These are phyloP conservation scores for Isaurus tuberculatus DNA, from an alignment of 92 coral and sea anemone genomes.

Conservation along the genomic window DNA sequence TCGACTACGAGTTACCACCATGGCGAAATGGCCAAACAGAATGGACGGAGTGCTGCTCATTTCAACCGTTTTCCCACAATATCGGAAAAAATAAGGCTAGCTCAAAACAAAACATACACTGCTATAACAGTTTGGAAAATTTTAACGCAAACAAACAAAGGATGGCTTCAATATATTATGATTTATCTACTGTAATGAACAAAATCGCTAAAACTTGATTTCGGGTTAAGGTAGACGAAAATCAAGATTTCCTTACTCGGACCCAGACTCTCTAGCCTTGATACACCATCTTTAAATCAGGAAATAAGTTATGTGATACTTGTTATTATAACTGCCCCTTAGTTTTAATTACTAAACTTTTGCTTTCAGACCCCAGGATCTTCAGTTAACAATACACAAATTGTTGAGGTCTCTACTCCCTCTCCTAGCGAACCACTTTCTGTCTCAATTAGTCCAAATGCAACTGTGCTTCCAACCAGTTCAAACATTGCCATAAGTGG, in stretches of 20 bases:
- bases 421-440: slow-evolving; percentile 1
- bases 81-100: too few species aligned
- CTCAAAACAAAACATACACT: background rate
- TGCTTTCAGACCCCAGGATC: slow-evolving; percentile 49
- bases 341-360: background rate
- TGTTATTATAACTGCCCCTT: background rate
- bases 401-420: background rate
- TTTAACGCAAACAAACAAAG: too few species aligned
- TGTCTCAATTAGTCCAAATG: slow-evolving; percentile 43
- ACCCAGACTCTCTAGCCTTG: background rate
- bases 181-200: background rate
- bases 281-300: background rate
- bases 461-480: slow-evolving; percentile 34
- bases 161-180: too few species aligned
- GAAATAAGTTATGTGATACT: background rate
- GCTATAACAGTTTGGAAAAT: background rate
- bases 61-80: too few species aligned
- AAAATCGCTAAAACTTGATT: background rate
- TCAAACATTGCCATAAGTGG: slow-evolving; percentile 2
- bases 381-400: slow-evolving; percentile 8
- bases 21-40: too few species aligned
- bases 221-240: background rate
- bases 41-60: too few species aligned
- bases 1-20: too few species aligned
- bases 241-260: background rate